These are phyloP conservation scores for Hedya salicella DNA, from an alignment of 2,888 invertebrate genomes.

Conservation along the genomic window DNA sequence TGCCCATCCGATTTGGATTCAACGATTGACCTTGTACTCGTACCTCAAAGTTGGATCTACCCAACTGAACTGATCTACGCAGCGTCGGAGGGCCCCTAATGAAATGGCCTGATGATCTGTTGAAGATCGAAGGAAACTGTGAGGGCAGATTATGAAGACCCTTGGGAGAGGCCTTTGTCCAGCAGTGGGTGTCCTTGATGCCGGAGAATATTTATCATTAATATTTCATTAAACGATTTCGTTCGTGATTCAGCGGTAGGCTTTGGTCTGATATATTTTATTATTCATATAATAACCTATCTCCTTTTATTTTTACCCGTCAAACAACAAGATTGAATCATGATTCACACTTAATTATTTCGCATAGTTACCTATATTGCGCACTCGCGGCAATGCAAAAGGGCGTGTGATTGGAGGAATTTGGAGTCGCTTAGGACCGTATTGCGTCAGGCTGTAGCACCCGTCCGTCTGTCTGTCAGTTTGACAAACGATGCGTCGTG, in stretches of 20 bases:
- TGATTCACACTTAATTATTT: conserved; percentile 57
- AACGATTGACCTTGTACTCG: too few species aligned
- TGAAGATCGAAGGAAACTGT: too few species aligned
- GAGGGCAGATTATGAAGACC: too few species aligned
- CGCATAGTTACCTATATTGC: conserved; percentile 44
- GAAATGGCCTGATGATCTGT: too few species aligned
- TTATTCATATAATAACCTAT: conserved; percentile 19
- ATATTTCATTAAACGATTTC: neutral
- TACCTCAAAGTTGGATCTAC: too few species aligned
- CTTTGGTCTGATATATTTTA: neutral
- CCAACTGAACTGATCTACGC: too few species aligned
- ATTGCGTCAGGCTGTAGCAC: conserved; percentile 22
- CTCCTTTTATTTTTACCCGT: conserved; percentile 29
- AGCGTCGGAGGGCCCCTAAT: too few species aligned
- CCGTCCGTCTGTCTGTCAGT: conserved; percentile 55
- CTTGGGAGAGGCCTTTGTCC: too few species aligned
- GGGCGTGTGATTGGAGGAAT: conserved; percentile 25
- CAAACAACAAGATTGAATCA: conserved; percentile 44
- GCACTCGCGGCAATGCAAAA: neutral
- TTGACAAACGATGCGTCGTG: conserved; percentile 63
- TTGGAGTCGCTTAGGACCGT: conserved; percentile 6
- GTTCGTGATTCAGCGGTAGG: neutral
- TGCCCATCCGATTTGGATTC: too few species aligned
- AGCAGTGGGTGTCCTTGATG: too few species aligned
- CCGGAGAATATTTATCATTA: too few species aligned